These are phyloP conservation scores for Amphiprion ocellaris DNA, from an alignment of 2,113 vertebrate species.

Conservation along the genomic window DNA sequence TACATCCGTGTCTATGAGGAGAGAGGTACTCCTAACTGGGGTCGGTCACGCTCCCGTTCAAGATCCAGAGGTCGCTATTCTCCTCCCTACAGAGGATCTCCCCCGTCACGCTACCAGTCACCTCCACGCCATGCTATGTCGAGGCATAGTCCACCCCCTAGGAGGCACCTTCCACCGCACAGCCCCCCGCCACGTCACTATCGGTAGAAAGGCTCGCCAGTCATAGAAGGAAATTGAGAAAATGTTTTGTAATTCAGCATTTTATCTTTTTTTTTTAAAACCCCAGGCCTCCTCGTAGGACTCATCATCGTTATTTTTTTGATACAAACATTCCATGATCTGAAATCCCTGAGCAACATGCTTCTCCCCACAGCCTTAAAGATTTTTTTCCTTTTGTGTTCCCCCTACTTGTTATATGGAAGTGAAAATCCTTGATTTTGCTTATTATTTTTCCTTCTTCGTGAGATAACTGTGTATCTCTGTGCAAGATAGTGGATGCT, in stretches of 20 bases:
- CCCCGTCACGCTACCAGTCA: constrained; percentile 89
- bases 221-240: constrained; percentile 32
- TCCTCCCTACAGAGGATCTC: constrained; percentile 90
- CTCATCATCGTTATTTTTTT: constrained; percentile 25
- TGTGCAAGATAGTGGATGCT: constrained; percentile 7
- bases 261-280: constrained; percentile 41
- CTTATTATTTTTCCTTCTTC: neutral
- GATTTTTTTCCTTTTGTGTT: neutral
- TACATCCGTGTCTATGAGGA: constrained; percentile 92
- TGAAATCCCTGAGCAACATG: constrained; percentile 32
- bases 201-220: constrained; percentile 68
- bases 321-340: constrained; percentile 79
- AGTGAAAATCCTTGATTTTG: neutral
- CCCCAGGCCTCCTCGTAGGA: constrained; percentile 45
- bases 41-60: constrained; percentile 91
- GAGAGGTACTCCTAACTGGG: constrained; percentile 87
- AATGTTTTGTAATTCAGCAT: constrained; percentile 62
- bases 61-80: constrained; percentile 92
- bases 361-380: constrained; percentile 57
- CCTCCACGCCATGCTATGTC: constrained; percentile 87
- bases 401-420: constrained; percentile 12
- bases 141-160: constrained; percentile 83
- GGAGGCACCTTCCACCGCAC: constrained; percentile 75
- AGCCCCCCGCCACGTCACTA: constrained; percentile 86
- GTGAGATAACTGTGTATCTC: neutral